These are phyloP conservation scores for Oxyura jamaicensis DNA, from an alignment of 2,113 vertebrate species.

Conservation along the genomic window DNA sequence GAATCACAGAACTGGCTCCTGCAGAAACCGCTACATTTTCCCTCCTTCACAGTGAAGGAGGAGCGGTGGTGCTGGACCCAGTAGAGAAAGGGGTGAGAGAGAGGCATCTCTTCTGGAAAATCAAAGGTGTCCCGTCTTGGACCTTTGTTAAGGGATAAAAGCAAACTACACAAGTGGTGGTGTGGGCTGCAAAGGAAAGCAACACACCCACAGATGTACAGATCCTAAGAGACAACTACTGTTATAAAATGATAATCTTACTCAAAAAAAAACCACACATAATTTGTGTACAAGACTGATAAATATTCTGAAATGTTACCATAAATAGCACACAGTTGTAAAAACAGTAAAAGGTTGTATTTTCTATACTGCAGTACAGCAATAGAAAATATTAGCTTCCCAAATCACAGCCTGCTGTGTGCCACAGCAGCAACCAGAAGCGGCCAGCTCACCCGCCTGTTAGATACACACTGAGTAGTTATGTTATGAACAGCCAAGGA, in stretches of 20 bases:
- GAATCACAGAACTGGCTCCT: background rate
- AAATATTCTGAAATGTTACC: slow-evolving; percentile 44
- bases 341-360: slow-evolving; percentile 26
- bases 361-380: background rate
- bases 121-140: background rate
- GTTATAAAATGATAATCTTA: slow-evolving; percentile 19
- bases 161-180: background rate
- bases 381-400: background rate
- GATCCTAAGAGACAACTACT: background rate
- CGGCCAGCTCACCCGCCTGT: background rate
- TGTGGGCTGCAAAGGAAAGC: background rate
- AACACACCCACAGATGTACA: background rate
- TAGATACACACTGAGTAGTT: background rate
- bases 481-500: background rate
- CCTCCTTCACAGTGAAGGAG: accelerated
- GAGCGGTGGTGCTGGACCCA: background rate
- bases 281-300: slow-evolving; percentile 1
- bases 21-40: background rate
- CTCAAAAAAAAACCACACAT: background rate
- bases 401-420: background rate
- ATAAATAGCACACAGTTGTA: slow-evolving; percentile 54
- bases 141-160: background rate
- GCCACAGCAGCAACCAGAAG: background rate
- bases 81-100: background rate
- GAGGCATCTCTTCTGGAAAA: background rate